Percentiles rank a stretch among this genome's conserved stretches.
Evolutionary conservation across 2,888 invertebrate species (phyloP).

Genomic region (Ctena decussata): DNA sequence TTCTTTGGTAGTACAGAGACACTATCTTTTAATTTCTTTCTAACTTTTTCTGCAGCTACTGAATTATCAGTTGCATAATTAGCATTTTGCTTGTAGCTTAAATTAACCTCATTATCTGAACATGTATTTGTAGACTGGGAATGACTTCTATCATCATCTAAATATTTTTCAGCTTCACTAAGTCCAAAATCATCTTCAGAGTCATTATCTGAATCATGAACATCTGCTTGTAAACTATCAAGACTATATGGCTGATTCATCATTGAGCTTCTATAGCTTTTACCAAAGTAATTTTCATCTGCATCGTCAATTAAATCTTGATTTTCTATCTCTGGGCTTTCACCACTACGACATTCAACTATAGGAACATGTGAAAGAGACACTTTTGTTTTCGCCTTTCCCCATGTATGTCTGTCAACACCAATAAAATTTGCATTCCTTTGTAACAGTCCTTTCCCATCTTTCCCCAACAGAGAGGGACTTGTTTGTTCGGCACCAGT

Average conservation of each 20-base stretch:
- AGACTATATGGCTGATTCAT: neutral
- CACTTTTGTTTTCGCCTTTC: constrained; percentile 20
- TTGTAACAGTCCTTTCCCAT: constrained; percentile 9
- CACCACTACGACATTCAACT: constrained; percentile 54
- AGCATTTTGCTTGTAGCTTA: neutral
- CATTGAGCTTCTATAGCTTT: neutral
- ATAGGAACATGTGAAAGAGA: constrained; percentile 58
- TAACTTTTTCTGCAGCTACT: neutral
- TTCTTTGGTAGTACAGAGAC: neutral
- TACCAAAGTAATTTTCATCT: constrained; percentile 15
- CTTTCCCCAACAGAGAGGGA: constrained; percentile 30
- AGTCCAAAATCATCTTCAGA: neutral
- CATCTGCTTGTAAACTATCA: constrained; percentile 1
- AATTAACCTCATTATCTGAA: neutral
- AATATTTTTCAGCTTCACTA: neutral
- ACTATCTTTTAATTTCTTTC: neutral
- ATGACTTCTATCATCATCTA: neutral
- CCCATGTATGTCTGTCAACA: constrained; percentile 37
- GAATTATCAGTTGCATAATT: neutral
- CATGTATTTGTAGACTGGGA: neutral
- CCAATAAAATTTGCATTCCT: constrained; percentile 34
- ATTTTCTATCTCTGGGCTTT: constrained; percentile 34
- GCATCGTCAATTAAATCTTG: constrained; percentile 4
- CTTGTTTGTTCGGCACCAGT: constrained; percentile 21
- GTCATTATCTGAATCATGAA: neutral